phyloP scores from a whole-genome alignment of 2,888 invertebrate genomes.

The Beris chalybata region DNA sequence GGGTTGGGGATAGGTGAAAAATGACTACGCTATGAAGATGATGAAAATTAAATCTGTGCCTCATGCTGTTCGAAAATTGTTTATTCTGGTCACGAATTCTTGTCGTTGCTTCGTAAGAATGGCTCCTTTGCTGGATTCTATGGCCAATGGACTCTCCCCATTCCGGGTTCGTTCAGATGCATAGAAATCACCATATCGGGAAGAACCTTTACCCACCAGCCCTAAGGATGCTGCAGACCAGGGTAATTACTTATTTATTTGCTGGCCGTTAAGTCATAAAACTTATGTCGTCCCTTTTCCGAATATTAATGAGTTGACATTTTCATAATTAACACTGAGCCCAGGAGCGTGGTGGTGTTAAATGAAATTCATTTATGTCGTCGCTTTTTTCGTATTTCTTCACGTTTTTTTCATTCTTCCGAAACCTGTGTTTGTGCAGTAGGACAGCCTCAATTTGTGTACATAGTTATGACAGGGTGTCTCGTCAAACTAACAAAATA shows the following conservation, averaged over 20 bases:
- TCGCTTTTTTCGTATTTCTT: too few species aligned
- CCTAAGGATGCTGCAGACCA: not conserved
- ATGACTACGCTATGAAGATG: not conserved
- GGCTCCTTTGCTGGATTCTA: not conserved
- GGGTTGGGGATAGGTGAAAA: not conserved
- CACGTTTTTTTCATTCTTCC: too few species aligned
- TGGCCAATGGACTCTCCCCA: too few species aligned
- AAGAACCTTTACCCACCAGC: not conserved
- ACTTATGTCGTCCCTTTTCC: conserved; percentile 24
- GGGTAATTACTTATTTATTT: conserved; percentile 33
- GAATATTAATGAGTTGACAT: conserved; percentile 33
- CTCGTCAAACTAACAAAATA: too few species aligned
- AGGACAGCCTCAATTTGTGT: too few species aligned
- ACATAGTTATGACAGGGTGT: too few species aligned
- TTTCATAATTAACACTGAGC: conserved; percentile 5
- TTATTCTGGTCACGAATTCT: conserved; percentile 27
- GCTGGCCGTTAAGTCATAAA: conserved; percentile 35
- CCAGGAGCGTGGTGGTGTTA: too few species aligned
- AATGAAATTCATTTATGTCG: too few species aligned
- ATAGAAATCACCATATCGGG: too few species aligned
- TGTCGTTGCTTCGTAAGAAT: not conserved
- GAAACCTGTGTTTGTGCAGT: too few species aligned
- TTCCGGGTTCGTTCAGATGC: too few species aligned
- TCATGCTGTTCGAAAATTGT: conserved; percentile 7
- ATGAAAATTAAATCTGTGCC: conserved; percentile 27